Percentiles rank a stretch among this genome's conserved stretches.
Evolutionary conservation across 2,113 vertebrate species (phyloP).

Genomic region (Silurus glanis): DNA sequence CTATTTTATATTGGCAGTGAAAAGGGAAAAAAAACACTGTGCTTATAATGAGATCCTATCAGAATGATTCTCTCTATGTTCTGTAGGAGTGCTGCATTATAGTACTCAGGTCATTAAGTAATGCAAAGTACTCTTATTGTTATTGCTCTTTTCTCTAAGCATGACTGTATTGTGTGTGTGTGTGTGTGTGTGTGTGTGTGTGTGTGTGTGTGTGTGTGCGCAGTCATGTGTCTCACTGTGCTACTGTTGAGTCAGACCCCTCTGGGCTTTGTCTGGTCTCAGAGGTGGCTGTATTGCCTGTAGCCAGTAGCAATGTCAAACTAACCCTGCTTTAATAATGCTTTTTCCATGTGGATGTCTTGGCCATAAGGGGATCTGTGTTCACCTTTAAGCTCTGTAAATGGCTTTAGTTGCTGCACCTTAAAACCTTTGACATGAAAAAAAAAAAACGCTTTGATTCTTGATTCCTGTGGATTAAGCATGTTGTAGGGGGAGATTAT

Average conservation of each 20-base stretch:
- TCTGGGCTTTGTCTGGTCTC: conserved; percentile 12
- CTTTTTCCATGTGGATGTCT: neutral
- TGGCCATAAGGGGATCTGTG: neutral
- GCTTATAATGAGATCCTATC: conserved; percentile 68
- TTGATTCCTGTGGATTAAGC: conserved; percentile 3
- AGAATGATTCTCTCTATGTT: conserved; percentile 53
- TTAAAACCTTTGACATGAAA: conserved; percentile 6
- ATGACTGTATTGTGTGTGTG: neutral
- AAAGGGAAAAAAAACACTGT: conserved; percentile 60
- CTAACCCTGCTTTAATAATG: conserved; percentile 14
- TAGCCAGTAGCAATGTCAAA: conserved; percentile 7
- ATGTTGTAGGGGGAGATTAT: neutral
- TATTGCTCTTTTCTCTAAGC: neutral
- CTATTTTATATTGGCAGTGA: conserved; percentile 54
- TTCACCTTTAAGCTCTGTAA: conserved; percentile 7
- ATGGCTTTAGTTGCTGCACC: neutral
- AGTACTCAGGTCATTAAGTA: conserved; percentile 36
- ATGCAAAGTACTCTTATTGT: conserved; percentile 7
- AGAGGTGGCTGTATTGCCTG: conserved; percentile 1
- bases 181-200: conserved; percentile 11
- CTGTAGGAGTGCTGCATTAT: conserved; percentile 56
- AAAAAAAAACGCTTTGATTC: neutral
- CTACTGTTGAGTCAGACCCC: conserved; percentile 11
- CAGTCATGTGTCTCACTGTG: neutral
- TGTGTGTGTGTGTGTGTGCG: conserved; percentile 7